Evolutionary conservation across 2,797 vertebrate genomes (phyloP), one percentile per base, ranked within the genome.

Genomic region (Hylomyscus alleni): DNA sequence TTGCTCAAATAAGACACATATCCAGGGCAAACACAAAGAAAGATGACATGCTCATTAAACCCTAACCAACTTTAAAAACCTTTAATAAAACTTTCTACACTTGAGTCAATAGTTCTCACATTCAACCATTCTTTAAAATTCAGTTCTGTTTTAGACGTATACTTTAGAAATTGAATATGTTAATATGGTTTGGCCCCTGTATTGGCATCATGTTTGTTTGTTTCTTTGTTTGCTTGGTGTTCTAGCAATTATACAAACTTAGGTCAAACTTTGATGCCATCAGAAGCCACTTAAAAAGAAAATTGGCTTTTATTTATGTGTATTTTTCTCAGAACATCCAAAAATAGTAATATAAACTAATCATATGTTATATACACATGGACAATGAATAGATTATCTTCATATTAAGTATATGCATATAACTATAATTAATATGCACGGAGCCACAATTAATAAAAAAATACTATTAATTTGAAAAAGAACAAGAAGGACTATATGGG

Each of bases 31-130:
- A 93, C 81, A 95, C 58, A 91, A 80, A 94, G 95, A 75, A 54
- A 87, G 54, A 90, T 84, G 96, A 92, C 83, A 97, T 88, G 40
- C 44, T 91, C 75, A 94, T 95, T 93, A 84, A 60, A 97, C 91
- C 77, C 83, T 75, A 96, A 93, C 56, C 83, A 95, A 96, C n/a
- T 89, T 95, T 56, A 60, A 94, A 94, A 94, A 72, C 29, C 20
- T 69, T 69, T 83, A 37, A 84, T 81, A 73, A 95, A 95, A 95
- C 72, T 52, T 96, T 89, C 76, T 52, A 76, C 10, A 34, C 24
- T 1, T 60, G 17, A 44, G 12, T 44, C 72, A 24, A n/a, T 44
- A 88, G 10, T 62, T 62, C 52, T 50, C 7, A 8, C 11, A 84
- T 65, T 94, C 20, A 0, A 81, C 65, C 31, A 60, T 1, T 1